Percentiles rank a stretch among this genome's conserved stretches.
Conservation (phyloP, 2,113 vertebrate species). For the Pelusios castaneus region DNA sequence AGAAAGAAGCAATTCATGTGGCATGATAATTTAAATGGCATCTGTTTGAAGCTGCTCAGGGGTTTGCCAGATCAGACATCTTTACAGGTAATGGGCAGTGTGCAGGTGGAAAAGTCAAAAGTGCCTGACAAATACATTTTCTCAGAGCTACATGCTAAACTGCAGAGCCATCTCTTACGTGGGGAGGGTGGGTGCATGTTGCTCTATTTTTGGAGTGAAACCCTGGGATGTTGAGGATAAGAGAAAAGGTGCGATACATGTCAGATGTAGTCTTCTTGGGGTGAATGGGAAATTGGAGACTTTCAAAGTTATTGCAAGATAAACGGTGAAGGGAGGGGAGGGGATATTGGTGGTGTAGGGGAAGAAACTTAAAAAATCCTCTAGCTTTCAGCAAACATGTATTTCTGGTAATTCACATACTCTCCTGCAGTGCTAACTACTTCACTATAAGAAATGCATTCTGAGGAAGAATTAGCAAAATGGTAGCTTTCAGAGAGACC, state of each 20-base stretch:
- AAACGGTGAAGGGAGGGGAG: not conserved
- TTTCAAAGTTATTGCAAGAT: not conserved
- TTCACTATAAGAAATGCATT: no score
- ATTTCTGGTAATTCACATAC: no score
- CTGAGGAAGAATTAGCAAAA: not conserved
- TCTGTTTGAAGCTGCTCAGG: not conserved
- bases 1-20: not conserved
- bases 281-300: not conserved
- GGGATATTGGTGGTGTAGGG: not conserved
- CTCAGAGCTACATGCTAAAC: not conserved
- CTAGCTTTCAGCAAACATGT: not conserved
- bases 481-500: not conserved
- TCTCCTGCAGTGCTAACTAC: no score
- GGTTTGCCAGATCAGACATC: not conserved
- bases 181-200: no score
- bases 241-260: no score
- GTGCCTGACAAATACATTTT: not conserved
- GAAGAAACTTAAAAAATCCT: no score
- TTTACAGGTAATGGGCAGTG: not conserved
- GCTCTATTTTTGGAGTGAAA: no score
- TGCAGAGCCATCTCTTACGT: not conserved
- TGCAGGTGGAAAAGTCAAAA: not conserved
- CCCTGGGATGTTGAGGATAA: not conserved
- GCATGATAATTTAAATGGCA: fast-evolving
- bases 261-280: no score